Percentiles rank a stretch among this genome's conserved stretches.
phyloP scores from a whole-genome alignment of 2,113 vertebrate genomes.

The Machaerirhynchus nigripectus region DNA sequence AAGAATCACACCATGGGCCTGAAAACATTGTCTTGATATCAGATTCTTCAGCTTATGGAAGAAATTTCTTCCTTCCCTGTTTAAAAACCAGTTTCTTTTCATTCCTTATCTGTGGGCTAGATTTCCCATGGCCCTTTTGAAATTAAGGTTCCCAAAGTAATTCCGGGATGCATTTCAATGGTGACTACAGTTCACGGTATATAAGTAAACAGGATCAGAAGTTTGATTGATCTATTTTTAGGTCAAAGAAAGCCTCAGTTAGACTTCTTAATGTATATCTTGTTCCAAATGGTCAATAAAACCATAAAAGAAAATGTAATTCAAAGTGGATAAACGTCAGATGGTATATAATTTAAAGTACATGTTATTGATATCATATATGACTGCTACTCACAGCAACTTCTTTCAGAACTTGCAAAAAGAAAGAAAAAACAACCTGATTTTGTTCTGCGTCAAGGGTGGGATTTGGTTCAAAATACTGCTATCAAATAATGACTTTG shows the following conservation, averaged over 20 bases:
- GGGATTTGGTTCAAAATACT: not conserved
- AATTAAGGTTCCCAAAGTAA: not conserved
- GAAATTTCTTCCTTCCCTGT: not conserved
- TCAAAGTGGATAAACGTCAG: not conserved
- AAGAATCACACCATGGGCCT: not conserved
- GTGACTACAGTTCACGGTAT: not conserved
- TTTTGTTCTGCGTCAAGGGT: not conserved
- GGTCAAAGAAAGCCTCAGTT: not conserved
- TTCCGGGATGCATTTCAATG: not conserved
- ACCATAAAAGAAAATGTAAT: not conserved
- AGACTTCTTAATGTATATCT: not conserved
- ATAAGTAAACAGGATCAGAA: not conserved
- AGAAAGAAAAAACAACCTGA: not conserved
- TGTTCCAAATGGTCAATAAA: constrained; percentile 1
- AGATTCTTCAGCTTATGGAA: not conserved
- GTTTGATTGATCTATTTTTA: not conserved
- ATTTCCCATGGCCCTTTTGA: not conserved
- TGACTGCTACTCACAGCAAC: not conserved
- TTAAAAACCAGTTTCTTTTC: not conserved
- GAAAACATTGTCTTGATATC: not conserved
- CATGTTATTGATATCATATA: not conserved
- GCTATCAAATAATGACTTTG: not conserved
- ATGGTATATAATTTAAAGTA: not conserved
- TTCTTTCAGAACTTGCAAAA: not conserved
- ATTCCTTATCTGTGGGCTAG: not conserved